phyloP scores from a whole-genome alignment of 2,888 invertebrate genomes.

The Papilio demoleus region DNA sequence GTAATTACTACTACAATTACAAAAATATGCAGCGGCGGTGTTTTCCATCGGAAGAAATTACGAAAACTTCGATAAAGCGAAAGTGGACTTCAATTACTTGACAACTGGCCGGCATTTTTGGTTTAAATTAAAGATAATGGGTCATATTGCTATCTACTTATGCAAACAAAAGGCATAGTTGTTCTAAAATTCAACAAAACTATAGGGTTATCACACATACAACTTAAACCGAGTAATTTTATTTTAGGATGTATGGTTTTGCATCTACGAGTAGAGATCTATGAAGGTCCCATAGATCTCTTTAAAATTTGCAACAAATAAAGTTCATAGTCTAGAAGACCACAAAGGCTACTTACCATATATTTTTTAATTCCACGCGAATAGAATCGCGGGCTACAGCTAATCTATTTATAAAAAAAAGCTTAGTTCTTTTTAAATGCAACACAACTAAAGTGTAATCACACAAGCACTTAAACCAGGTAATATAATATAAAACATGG shows the following conservation, averaged over 20 bases:
- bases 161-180: not conserved
- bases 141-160: not conserved
- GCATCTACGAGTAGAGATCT: no score
- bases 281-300: no score
- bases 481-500: constrained; percentile 38
- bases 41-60: constrained; percentile 28
- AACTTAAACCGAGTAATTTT: constrained; percentile 38
- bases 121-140: not conserved
- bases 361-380: no score
- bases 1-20: constrained; percentile 32
- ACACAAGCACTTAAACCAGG: constrained; percentile 32
- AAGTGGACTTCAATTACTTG: constrained; percentile 22
- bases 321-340: no score
- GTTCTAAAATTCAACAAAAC: constrained; percentile 18
- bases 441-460: constrained; percentile 32
- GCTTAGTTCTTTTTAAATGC: constrained; percentile 10
- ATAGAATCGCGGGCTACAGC: no score
- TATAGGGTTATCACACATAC: constrained; percentile 32
- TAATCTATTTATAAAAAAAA: no score
- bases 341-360: no score
- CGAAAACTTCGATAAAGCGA: constrained; percentile 17
- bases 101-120: constrained; percentile 9
- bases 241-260: no score
- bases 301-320: no score
- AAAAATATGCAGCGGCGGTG: constrained; percentile 26